These are phyloP conservation scores for Heteronetta atricapilla DNA, from an alignment of 2,113 vertebrate species.

Conservation along the genomic window DNA sequence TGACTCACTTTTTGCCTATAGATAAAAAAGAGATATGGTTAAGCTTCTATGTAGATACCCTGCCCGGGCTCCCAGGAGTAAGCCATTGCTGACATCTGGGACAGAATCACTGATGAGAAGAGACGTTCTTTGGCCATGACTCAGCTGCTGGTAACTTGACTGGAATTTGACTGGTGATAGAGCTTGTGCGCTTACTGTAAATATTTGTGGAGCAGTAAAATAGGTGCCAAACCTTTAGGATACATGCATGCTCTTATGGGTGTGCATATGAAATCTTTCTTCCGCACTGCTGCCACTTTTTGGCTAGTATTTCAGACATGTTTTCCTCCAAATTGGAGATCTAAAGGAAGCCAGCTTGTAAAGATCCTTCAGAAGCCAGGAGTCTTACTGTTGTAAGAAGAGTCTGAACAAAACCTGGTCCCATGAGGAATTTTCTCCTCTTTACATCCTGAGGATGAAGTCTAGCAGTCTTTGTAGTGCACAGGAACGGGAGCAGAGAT, in stretches of 20 bases:
- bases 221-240: background rate
- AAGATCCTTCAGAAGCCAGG: background rate
- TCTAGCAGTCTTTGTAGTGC: background rate
- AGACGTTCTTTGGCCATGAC: fast-evolving
- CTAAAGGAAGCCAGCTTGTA: background rate
- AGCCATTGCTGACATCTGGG: background rate
- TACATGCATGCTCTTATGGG: fast-evolving
- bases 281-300: background rate
- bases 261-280: fast-evolving
- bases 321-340: background rate
- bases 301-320: background rate
- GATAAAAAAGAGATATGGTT: background rate
- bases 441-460: background rate
- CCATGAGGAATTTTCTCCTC: background rate
- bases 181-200: fast-evolving
- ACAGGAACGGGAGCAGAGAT: background rate
- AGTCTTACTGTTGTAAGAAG: background rate
- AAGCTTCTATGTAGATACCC: background rate
- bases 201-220: background rate
- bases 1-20: fast-evolving
- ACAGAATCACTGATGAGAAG: background rate
- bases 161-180: background rate
- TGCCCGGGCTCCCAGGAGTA: fast-evolving
- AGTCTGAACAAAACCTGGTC: background rate
- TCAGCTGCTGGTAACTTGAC: background rate